Conservation (phyloP, 2,888 invertebrate species). For the Ectemnius lituratus region DNA sequence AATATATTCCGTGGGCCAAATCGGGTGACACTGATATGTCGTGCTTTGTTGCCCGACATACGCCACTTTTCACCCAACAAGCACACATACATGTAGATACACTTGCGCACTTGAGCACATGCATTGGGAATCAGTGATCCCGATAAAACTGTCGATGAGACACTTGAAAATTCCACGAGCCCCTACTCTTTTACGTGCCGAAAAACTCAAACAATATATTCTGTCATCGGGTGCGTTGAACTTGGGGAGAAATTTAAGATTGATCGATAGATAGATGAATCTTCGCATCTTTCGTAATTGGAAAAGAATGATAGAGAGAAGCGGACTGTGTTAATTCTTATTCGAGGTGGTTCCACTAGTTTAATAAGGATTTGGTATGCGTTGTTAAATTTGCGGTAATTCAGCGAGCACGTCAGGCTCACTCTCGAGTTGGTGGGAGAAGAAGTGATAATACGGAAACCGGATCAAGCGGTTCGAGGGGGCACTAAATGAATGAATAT, state of each 20-base stretch:
- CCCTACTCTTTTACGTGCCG: neutral
- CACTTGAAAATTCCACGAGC: neutral
- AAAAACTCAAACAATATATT: neutral
- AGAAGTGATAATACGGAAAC: neutral
- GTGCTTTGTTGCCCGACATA: no score
- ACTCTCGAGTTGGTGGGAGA: no score
- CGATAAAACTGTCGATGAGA: constrained; percentile 3
- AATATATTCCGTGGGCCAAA: neutral
- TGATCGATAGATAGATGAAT: neutral
- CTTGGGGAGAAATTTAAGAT: constrained; percentile 1
- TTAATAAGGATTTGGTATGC: constrained; percentile 6
- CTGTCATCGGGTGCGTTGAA: neutral
- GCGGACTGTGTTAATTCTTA: neutral
- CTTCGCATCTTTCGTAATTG: neutral
- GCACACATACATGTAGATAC: no score
- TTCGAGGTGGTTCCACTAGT: no score
- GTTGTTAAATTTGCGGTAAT: neutral
- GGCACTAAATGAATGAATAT: constrained; percentile 9
- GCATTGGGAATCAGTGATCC: neutral
- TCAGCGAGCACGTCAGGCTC: neutral
- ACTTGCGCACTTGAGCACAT: neutral
- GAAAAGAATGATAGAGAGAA: neutral
- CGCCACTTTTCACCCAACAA: neutral
- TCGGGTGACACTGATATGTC: no score
- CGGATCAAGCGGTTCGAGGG: constrained; percentile 6